phyloP scores from a whole-genome alignment of 2,113 vertebrate genomes.

The Rhinopomastus cyanomelas region DNA sequence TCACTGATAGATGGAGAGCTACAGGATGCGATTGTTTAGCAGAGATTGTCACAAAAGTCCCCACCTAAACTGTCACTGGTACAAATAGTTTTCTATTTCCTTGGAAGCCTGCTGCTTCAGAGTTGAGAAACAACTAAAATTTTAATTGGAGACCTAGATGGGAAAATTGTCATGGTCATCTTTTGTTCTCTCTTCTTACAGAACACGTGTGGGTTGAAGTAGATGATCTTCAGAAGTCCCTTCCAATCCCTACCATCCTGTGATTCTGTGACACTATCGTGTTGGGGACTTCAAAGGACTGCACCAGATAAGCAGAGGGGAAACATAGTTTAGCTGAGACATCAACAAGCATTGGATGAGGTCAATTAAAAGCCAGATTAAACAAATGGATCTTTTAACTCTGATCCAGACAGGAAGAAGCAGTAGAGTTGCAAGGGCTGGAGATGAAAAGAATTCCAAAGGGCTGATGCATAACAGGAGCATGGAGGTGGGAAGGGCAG shows the following conservation, averaged over 20 bases:
- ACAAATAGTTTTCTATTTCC: background rate
- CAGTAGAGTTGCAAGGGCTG: background rate
- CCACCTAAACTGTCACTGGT: background rate
- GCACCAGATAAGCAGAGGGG: constrained; percentile 49
- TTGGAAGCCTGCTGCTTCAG: background rate
- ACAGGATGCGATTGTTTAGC: background rate
- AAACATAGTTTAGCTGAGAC: constrained; percentile 33
- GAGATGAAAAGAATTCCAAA: constrained; percentile 66
- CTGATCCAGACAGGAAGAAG: constrained; percentile 46
- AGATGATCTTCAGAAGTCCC: no score
- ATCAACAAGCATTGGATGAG: constrained; percentile 1
- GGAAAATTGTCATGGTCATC: background rate
- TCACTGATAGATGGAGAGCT: background rate
- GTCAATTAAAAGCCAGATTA: constrained; percentile 62
- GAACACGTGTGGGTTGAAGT: background rate
- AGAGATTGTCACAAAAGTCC: background rate
- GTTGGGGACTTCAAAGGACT: constrained; percentile 56
- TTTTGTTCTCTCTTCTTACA: constrained; percentile 14
- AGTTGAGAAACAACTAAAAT: background rate
- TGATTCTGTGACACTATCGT: background rate
- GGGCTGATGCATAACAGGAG: constrained; percentile 28
- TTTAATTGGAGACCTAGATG: background rate
- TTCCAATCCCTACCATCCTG: no score
- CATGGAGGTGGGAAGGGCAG: background rate
- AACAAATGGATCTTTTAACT: constrained; percentile 54